Evolutionary conservation across 2,797 vertebrate species (phyloP).

Genomic region (Okamejei kenojei): DNA sequence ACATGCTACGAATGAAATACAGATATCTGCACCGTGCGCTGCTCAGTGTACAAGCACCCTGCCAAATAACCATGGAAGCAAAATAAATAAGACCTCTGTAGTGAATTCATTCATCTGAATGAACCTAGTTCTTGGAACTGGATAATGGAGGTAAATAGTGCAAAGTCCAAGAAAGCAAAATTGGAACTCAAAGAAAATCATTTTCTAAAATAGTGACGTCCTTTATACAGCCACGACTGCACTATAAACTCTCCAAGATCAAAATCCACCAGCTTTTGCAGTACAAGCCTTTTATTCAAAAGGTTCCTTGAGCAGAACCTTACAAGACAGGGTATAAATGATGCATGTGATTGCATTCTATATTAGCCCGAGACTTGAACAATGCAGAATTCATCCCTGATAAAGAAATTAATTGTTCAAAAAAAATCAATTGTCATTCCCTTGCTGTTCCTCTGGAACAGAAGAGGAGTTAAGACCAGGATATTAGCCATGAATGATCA

Average conservation of each 20-base stretch:
- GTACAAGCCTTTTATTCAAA: neutral
- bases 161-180: conserved; percentile 6
- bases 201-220: neutral
- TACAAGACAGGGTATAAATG: neutral
- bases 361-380: neutral
- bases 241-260: neutral
- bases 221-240: neutral
- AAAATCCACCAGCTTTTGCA: neutral
- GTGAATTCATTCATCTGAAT: conserved; percentile 31
- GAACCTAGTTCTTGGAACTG: conserved; percentile 20
- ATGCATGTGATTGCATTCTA: neutral
- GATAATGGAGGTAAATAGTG: neutral
- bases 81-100: conserved; percentile 24
- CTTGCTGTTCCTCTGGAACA: neutral
- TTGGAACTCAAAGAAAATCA: neutral
- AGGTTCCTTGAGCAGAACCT: neutral
- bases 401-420: neutral
- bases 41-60: neutral
- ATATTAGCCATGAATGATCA: no score
- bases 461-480: no score
- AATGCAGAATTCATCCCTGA: neutral
- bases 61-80: neutral
- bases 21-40: neutral
- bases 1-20: neutral
- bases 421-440: neutral